phyloP scores from a whole-genome alignment of 2,797 vertebrate species.

The Pseudochaenichthys georgianus region DNA sequence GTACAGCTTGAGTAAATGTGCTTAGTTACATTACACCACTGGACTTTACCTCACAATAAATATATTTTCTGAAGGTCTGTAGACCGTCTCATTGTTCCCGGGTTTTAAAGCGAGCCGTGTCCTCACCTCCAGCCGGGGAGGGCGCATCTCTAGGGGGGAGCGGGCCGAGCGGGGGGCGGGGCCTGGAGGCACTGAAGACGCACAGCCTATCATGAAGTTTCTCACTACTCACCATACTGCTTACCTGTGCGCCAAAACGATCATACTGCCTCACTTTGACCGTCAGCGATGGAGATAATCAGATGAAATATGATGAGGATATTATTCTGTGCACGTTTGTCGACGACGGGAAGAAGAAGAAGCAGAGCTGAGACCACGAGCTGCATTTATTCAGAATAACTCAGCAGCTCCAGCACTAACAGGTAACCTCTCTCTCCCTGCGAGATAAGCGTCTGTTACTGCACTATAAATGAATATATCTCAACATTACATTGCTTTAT shows the following conservation, averaged over 20 bases:
- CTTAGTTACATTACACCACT: too few relatives aligned
- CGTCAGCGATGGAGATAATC: constrained; percentile 43
- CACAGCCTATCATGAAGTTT: constrained; percentile 61
- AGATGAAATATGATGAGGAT: constrained; percentile 70
- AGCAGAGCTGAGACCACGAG: constrained; percentile 27
- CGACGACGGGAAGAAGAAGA: constrained; percentile 30
- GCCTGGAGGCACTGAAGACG: constrained; percentile 61
- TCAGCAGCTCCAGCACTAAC: constrained; percentile 22
- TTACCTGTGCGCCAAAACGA: constrained; percentile 62
- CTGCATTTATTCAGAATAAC: constrained; percentile 19
- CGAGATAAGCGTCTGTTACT: neutral
- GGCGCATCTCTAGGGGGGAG: constrained; percentile 44
- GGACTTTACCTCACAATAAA: neutral
- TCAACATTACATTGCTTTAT: neutral
- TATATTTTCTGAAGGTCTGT: neutral
- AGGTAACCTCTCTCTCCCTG: constrained; percentile 58
- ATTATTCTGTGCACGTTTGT: constrained; percentile 47
- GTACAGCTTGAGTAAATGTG: too few relatives aligned
- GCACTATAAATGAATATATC: too few relatives aligned
- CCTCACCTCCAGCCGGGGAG: constrained; percentile 50
- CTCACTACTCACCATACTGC: constrained; percentile 53
- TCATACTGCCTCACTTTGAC: constrained; percentile 40
- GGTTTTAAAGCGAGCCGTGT: constrained; percentile 8
- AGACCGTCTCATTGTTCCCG: neutral
- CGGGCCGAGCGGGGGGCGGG: constrained; percentile 61